Evolutionary conservation across 2,797 vertebrate species (phyloP).

Genomic region (Chelon auratus): DNA sequence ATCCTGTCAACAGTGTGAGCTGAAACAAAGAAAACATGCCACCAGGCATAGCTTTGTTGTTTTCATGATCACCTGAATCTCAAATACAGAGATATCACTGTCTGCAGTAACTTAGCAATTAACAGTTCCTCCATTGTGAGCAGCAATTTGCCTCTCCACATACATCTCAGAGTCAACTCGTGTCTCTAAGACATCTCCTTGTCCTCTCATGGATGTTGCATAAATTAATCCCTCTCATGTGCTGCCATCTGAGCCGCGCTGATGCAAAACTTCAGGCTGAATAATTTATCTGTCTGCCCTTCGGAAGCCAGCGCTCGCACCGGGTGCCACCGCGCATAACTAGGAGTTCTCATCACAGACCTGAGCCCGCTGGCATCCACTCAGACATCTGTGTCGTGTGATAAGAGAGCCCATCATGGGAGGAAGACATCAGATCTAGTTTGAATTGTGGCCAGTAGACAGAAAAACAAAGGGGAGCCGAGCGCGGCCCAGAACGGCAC

Average conservation of each 20-base stretch:
- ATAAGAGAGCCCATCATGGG: conserved; percentile 63
- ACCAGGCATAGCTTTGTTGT: conserved; percentile 10
- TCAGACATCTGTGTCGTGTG: conserved; percentile 75
- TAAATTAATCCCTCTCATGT: conserved; percentile 78
- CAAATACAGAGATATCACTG: conserved; percentile 14
- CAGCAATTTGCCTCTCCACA: conserved; percentile 32
- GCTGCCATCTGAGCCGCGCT: conserved; percentile 74
- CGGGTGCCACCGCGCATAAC: conserved; percentile 69
- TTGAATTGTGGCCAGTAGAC: conserved; percentile 50
- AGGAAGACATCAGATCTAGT: conserved; percentile 63
- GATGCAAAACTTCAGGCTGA: conserved; percentile 78
- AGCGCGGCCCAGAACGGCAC: conserved; percentile 7
- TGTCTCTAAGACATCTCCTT: conserved; percentile 59
- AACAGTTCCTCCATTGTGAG: conserved; percentile 48
- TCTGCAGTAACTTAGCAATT: conserved; percentile 37
- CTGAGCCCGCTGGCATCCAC: conserved; percentile 64
- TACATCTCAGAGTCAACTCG: conserved; percentile 48
- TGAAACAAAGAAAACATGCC: not conserved
- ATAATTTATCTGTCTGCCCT: conserved; percentile 80
- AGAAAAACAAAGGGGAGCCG: conserved; percentile 31
- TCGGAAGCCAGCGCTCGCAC: conserved; percentile 62
- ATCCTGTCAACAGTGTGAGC: conserved; percentile 4
- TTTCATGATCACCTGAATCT: conserved; percentile 29
- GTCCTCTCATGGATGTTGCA: conserved; percentile 65
- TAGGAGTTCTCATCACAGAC: conserved; percentile 71